phyloP scores from a whole-genome alignment of 2,888 invertebrate species.

The Meliscaeva auricollis region DNA sequence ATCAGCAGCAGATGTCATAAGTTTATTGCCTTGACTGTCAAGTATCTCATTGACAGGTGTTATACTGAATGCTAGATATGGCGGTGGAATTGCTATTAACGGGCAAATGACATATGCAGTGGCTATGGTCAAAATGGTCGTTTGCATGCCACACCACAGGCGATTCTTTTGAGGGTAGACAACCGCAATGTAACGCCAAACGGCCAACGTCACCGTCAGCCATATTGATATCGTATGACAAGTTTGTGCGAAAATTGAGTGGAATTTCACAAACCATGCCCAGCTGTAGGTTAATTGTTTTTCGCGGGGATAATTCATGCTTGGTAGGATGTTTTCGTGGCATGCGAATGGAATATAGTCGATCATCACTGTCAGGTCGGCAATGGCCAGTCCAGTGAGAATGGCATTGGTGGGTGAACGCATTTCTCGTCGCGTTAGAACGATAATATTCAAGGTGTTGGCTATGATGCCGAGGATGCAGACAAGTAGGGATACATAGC shows the following conservation, averaged over 20 bases:
- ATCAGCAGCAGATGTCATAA: slow-evolving; percentile 65
- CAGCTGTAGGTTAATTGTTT: slow-evolving; percentile 89
- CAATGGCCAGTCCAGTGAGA: slow-evolving; percentile 94
- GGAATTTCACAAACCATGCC: slow-evolving; percentile 94
- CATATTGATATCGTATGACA: slow-evolving; percentile 96
- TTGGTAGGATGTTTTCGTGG: slow-evolving; percentile 89
- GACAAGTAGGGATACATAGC: slow-evolving; percentile 93
- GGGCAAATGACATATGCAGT: slow-evolving; percentile 93
- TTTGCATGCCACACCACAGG: slow-evolving; percentile 92
- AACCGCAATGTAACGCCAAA: slow-evolving; percentile 95
- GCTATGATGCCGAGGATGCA: slow-evolving; percentile 96
- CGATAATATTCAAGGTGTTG: slow-evolving; percentile 96
- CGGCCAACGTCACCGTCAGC: slow-evolving; percentile 95
- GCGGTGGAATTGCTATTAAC: slow-evolving; percentile 88
- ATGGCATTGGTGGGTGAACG: slow-evolving; percentile 95
- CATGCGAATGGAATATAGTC: slow-evolving; percentile 96
- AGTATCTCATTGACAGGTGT: slow-evolving; percentile 85
- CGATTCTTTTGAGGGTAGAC: slow-evolving; percentile 92
- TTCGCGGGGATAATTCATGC: slow-evolving; percentile 83
- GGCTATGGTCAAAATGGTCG: slow-evolving; percentile 90
- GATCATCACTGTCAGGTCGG: slow-evolving; percentile 97
- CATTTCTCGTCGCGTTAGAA: slow-evolving; percentile 95
- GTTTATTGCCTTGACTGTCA: slow-evolving; percentile 80
- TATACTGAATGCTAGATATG: slow-evolving; percentile 92
- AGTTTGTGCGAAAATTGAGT: slow-evolving; percentile 95